Conservation (phyloP, 2,113 vertebrate species). For the Anhinga rufa region DNA sequence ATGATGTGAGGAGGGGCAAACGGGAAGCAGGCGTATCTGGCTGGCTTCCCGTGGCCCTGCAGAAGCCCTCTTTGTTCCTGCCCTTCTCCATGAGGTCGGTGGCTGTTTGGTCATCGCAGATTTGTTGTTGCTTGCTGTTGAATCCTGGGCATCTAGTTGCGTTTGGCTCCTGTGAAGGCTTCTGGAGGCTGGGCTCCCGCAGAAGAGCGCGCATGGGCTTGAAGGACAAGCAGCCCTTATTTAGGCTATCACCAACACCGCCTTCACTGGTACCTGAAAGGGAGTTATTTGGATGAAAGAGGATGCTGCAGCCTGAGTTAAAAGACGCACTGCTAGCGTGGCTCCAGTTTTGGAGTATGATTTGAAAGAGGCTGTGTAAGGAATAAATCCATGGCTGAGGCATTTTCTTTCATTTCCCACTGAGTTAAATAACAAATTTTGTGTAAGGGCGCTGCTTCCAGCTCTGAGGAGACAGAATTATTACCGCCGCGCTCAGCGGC, state of each 20-base stretch:
- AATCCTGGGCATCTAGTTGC: background rate
- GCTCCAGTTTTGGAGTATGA: background rate
- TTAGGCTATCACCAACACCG: background rate
- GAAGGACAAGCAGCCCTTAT: background rate
- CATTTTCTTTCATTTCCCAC: slow-evolving; percentile 35
- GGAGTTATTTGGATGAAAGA: background rate
- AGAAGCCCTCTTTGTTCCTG: background rate
- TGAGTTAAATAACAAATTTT: slow-evolving; percentile 56
- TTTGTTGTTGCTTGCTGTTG: background rate
- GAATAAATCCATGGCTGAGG: slow-evolving; percentile 9
- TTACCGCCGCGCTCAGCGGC: background rate
- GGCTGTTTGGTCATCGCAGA: rapidly evolving
- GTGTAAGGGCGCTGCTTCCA: slow-evolving; percentile 17
- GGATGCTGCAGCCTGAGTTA: background rate
- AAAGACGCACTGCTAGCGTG: background rate
- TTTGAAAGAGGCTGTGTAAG: slow-evolving; percentile 23
- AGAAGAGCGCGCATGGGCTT: background rate
- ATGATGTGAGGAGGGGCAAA: background rate
- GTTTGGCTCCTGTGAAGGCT: background rate
- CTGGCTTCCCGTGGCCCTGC: background rate
- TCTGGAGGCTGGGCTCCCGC: background rate
- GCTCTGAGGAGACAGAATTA: slow-evolving; percentile 28
- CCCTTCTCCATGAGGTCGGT: background rate
- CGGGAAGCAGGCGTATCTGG: background rate
- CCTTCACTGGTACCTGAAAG: background rate